Conservation (phyloP, 2,797 vertebrate genomes). For the Hozukius guyotensis region DNA sequence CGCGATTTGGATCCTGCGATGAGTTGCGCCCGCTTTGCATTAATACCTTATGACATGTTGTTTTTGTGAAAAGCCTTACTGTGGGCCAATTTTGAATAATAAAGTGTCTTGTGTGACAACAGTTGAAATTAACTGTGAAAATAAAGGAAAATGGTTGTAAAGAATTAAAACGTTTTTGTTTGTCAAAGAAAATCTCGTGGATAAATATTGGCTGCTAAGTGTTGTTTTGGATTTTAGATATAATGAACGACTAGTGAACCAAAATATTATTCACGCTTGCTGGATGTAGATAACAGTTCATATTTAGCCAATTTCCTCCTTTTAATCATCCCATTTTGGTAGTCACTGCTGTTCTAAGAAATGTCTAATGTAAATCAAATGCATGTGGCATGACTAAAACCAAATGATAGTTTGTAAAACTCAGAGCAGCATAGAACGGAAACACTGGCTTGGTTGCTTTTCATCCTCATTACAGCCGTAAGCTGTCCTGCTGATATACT, state of each 20-base stretch:
- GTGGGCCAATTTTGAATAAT: conserved; percentile 45
- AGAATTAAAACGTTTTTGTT: background rate
- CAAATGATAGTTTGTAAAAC: conserved; percentile 28
- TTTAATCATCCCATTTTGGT: background rate
- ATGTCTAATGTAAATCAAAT: background rate
- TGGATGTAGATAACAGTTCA: background rate
- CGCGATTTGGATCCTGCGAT: conserved; percentile 30
- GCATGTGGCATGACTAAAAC: background rate
- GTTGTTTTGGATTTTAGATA: background rate
- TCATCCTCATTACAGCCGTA: conserved; percentile 70
- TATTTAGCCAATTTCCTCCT: background rate
- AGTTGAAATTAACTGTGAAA: conserved; percentile 3
- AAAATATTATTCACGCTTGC: conserved; percentile 16
- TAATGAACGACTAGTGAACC: background rate
- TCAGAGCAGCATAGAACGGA: conserved; percentile 3
- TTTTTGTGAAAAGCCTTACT: conserved; percentile 48
- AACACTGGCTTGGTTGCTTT: conserved; percentile 40
- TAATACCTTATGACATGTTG: conserved; percentile 64
- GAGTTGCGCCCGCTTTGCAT: conserved; percentile 46
- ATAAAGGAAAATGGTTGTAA: background rate
- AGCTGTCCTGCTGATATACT: conserved; percentile 70
- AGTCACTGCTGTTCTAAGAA: background rate
- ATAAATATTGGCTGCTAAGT: background rate
- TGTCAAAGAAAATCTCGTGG: conserved; percentile 10
- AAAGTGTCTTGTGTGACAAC: conserved; percentile 40